phyloP scores from a whole-genome alignment of 2,888 invertebrate genomes.

The Cryptophagus acutangulus region DNA sequence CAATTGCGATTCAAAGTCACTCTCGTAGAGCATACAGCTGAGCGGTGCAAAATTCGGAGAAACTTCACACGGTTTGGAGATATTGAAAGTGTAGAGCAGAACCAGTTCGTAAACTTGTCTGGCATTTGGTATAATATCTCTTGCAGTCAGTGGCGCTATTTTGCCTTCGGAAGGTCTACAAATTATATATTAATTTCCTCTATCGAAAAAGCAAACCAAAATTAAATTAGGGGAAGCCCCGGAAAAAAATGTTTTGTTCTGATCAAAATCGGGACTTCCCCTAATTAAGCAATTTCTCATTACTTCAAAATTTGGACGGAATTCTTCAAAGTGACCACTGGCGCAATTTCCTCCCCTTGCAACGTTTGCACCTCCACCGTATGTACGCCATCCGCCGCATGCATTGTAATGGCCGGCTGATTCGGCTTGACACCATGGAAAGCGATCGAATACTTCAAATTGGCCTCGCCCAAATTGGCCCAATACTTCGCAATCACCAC shows the following conservation, averaged over 20 bases:
- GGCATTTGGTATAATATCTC: conserved; percentile 83
- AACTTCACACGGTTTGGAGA: conserved; percentile 78
- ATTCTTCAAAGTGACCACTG: conserved; percentile 68
- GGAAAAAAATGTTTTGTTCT: too few relatives aligned
- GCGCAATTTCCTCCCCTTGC: conserved; percentile 74
- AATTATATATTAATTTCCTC: conserved; percentile 17
- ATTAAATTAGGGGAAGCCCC: too few relatives aligned
- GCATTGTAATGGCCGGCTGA: conserved; percentile 61
- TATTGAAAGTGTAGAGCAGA: conserved; percentile 80
- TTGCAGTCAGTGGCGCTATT: conserved; percentile 67
- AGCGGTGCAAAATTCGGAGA: conserved; percentile 74
- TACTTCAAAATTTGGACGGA: conserved; percentile 67
- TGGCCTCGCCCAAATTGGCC: conserved; percentile 80
- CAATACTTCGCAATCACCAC: conserved; percentile 91
- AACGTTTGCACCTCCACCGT: conserved; percentile 65
- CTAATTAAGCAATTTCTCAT: too few relatives aligned
- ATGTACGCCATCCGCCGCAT: conserved; percentile 70
- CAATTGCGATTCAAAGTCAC: conserved; percentile 91
- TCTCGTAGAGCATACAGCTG: conserved; percentile 88
- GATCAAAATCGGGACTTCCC: too few relatives aligned
- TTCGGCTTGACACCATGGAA: conserved; percentile 79
- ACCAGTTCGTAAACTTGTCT: conserved; percentile 88
- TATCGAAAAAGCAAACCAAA: not conserved
- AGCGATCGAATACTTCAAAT: conserved; percentile 68
- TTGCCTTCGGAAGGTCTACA: conserved; percentile 77